These are phyloP conservation scores for Dysdera silvatica DNA, from an alignment of 1,140 invertebrate species.

Conservation along the genomic window DNA sequence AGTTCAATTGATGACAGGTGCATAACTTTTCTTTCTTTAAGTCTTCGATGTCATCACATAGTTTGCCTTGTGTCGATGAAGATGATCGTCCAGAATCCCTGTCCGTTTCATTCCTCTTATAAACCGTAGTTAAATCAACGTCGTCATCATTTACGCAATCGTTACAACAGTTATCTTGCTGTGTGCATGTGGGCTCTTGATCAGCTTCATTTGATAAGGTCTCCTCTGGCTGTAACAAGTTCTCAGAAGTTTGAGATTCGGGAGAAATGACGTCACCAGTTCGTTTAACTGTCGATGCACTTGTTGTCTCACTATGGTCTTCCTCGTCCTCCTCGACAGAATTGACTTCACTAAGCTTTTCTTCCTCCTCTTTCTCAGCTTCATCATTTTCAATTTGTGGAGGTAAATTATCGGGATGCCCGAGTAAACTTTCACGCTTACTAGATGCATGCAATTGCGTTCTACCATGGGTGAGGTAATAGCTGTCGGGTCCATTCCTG, in stretches of 20 bases:
- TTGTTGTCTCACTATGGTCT: conserved; percentile 15
- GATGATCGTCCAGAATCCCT: conserved; percentile 12
- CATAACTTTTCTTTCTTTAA: conserved; percentile 1
- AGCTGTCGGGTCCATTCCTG: conserved; percentile 19
- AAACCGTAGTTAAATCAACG: too few species aligned
- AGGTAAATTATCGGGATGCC: not conserved
- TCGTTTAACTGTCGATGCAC: conserved; percentile 15
- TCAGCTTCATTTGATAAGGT: too few species aligned
- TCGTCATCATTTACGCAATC: too few species aligned
- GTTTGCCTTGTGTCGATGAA: conserved; percentile 7
- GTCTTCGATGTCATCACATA: not conserved
- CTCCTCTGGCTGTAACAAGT: conserved; percentile 8
- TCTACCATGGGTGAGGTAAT: conserved; percentile 18
- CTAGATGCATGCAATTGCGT: conserved; percentile 4
- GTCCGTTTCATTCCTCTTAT: conserved; percentile 14
- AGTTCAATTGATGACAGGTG: conserved; percentile 14
- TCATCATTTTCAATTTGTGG: not conserved
- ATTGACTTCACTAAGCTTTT: conserved; percentile 14
- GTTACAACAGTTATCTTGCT: too few species aligned
- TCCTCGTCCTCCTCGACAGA: not conserved
- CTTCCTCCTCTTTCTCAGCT: conserved; percentile 4
- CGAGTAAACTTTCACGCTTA: conserved; percentile 1
- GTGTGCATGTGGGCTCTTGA: too few species aligned
- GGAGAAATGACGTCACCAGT: not conserved
- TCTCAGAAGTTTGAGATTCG: conserved; percentile 9